Evolutionary conservation across 2,113 vertebrate genomes (phyloP).

Genomic region (Tilapia sparmanii): DNA sequence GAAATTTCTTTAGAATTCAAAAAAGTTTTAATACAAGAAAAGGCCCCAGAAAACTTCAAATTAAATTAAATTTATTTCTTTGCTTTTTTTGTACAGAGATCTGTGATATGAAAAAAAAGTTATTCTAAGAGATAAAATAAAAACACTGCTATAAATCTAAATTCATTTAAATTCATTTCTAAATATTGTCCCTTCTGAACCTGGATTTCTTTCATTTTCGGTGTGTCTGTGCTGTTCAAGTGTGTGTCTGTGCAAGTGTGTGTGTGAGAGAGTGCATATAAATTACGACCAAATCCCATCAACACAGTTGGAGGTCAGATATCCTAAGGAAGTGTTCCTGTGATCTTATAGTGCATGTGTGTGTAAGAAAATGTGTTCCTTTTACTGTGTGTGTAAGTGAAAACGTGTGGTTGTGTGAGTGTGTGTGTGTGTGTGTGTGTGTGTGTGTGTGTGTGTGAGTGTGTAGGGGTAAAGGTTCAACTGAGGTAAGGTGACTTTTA

Average conservation of each 20-base stretch:
- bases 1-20: not conserved
- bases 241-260: not conserved
- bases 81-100: not conserved
- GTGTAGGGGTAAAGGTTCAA: not conserved
- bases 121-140: not conserved
- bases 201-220: not conserved
- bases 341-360: not conserved
- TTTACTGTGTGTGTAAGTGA: not conserved
- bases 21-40: not conserved
- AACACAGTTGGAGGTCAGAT: constrained; percentile 2
- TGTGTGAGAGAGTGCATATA: not conserved
- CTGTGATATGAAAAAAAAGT: not conserved
- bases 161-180: not conserved
- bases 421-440: not conserved
- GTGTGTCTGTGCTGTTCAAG: not conserved
- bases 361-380: not conserved
- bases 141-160: not conserved
- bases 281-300: constrained; percentile 22
- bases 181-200: not conserved
- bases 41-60: not conserved
- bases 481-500: not conserved
- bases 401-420: not conserved
- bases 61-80: not conserved
- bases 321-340: not conserved
- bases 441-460: not conserved